Evolutionary conservation across 1,140 invertebrate genomes (phyloP).

Genomic region (Drosophila nebulosa): DNA sequence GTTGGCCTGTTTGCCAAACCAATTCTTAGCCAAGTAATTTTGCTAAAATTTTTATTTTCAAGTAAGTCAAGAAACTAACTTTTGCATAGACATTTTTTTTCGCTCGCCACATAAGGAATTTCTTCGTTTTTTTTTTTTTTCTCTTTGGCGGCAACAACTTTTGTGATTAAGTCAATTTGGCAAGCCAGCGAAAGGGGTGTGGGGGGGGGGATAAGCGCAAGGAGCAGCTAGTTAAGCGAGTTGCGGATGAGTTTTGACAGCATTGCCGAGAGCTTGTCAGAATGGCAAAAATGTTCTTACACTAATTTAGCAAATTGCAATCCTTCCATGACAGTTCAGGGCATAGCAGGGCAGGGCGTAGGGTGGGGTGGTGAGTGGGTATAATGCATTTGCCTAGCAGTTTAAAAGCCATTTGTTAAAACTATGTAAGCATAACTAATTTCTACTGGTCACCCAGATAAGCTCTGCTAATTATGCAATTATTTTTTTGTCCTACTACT

Average conservation of each 20-base stretch:
- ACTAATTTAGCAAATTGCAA: background rate
- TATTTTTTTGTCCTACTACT: constrained; percentile 44
- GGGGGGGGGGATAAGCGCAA: no score
- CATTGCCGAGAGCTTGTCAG: background rate
- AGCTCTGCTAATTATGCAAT: constrained; percentile 66
- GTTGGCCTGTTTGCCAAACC: background rate
- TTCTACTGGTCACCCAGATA: constrained; percentile 14
- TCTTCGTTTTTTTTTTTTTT: background rate
- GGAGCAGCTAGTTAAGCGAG: no score
- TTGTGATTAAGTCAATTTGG: constrained; percentile 52
- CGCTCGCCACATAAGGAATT: background rate
- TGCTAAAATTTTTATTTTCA: background rate
- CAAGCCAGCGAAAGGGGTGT: background rate
- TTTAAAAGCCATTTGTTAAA: constrained; percentile 3
- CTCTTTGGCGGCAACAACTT: constrained; percentile 40
- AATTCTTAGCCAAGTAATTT: no score
- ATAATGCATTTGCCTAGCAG: background rate
- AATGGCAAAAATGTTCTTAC: background rate
- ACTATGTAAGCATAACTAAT: constrained; percentile 13
- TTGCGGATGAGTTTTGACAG: background rate
- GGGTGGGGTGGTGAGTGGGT: background rate
- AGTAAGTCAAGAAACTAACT: no score
- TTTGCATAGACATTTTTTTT: no score
- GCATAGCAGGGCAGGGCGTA: no score
- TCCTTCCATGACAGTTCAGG: background rate